These are phyloP conservation scores for Neoitamus cyanurus DNA, from an alignment of 2,888 invertebrate genomes.

Conservation along the genomic window DNA sequence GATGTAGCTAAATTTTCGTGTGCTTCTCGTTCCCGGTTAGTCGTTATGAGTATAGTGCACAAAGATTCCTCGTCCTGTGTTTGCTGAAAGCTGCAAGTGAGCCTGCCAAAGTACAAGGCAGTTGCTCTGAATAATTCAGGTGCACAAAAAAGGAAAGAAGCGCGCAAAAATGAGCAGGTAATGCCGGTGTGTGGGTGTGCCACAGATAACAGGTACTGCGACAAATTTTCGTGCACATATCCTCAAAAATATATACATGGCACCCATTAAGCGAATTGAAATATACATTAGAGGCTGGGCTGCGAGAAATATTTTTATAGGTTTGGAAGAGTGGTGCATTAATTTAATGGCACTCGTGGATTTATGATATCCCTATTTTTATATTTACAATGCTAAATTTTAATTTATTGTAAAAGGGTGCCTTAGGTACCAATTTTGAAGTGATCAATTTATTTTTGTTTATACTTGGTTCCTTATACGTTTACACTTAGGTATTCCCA, in stretches of 20 bases:
- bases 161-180: neutral
- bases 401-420: neutral
- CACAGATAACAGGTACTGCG: neutral
- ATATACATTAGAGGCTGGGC: neutral
- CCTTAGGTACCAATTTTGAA: too few species aligned
- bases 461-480: too few species aligned
- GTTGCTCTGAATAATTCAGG: conserved; percentile 22
- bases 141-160: neutral
- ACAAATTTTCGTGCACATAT: neutral
- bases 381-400: neutral
- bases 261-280: conserved; percentile 1
- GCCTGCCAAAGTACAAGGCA: neutral
- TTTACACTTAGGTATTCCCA: too few species aligned
- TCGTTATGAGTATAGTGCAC: neutral
- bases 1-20: neutral
- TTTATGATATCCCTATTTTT: neutral
- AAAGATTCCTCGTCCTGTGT: neutral
- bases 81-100: conserved; percentile 9
- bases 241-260: neutral
- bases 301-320: neutral
- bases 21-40: neutral
- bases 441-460: too few species aligned
- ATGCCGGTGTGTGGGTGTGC: neutral
- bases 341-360: neutral
- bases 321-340: neutral